Evolutionary conservation across 2,888 invertebrate genomes (phyloP).

Genomic region (Microchrysa polita): DNA sequence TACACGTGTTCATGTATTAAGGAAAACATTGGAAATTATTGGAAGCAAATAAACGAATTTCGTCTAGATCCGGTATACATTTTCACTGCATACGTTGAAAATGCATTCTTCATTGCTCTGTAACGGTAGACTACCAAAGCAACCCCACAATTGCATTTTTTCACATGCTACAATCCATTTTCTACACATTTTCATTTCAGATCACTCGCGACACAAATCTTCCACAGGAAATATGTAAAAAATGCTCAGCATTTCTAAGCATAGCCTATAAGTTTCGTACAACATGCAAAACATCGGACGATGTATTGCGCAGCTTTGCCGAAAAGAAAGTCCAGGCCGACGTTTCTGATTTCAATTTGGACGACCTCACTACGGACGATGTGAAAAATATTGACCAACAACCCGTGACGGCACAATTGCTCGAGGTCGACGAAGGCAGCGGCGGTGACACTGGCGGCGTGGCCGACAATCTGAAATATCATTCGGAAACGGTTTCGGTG

Average conservation of each 20-base stretch:
- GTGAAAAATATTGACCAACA: background rate
- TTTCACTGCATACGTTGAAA: too few species aligned
- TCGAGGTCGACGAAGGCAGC: background rate
- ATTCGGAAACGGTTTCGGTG: slow-evolving; percentile 10
- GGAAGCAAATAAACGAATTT: too few species aligned
- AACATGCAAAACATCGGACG: slow-evolving; percentile 60
- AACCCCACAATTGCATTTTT: too few species aligned
- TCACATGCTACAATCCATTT: too few species aligned
- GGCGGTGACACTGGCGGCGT: too few species aligned
- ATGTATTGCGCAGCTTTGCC: slow-evolving; percentile 58
- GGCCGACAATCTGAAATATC: slow-evolving; percentile 5
- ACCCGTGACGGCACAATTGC: background rate
- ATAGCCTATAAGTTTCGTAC: slow-evolving; percentile 61
- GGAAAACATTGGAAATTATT: too few species aligned
- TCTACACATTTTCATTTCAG: slow-evolving; percentile 54
- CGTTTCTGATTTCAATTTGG: slow-evolving; percentile 18
- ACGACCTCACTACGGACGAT: background rate
- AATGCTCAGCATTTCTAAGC: slow-evolving; percentile 57
- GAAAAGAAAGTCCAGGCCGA: slow-evolving; percentile 30
- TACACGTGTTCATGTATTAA: too few species aligned
- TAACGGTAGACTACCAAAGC: too few species aligned
- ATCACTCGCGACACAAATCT: slow-evolving; percentile 56
- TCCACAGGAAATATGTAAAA: slow-evolving; percentile 59
- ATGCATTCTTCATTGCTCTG: too few species aligned
- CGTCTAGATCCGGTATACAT: too few species aligned